phyloP scores from a whole-genome alignment of 2,888 invertebrate genomes.

The Pachydiplax longipennis region DNA sequence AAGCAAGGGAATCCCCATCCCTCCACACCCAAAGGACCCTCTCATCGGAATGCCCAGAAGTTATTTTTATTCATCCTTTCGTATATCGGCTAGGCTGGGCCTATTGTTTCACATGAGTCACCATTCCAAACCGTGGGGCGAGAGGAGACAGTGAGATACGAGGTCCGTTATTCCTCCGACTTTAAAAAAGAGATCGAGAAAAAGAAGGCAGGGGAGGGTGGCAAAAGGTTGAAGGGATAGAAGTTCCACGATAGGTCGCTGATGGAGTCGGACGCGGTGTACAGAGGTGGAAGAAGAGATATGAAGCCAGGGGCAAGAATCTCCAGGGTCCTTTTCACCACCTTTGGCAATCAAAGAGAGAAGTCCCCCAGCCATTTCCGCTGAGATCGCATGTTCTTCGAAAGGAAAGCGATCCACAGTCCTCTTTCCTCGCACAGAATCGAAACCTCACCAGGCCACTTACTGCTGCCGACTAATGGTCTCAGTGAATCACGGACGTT shows the following conservation, averaged over 20 bases:
- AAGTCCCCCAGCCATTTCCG: not conserved
- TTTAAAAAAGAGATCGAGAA: not conserved
- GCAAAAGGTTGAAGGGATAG: not conserved
- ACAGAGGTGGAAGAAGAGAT: not conserved
- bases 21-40: not conserved
- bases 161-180: not conserved
- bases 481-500: slow-evolving; percentile 3
- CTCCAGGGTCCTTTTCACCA: not conserved
- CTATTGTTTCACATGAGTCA: slow-evolving; percentile 26
- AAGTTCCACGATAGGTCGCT: not conserved
- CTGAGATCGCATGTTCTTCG: slow-evolving; percentile 6
- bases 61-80: slow-evolving; percentile 1
- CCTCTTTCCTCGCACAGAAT: not conserved
- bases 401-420: not conserved
- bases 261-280: not conserved
- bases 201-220: not conserved
- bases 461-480: slow-evolving; percentile 26
- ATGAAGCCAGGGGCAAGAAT: not conserved
- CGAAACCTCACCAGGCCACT: slow-evolving; percentile 41
- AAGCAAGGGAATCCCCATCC: too few species aligned
- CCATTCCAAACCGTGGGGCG: not conserved
- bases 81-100: not conserved
- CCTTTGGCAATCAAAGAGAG: not conserved
- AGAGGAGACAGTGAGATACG: not conserved
- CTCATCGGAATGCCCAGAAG: not conserved